These are phyloP conservation scores for Achroia grisella DNA, from an alignment of 1,140 invertebrate species.

Conservation along the genomic window DNA sequence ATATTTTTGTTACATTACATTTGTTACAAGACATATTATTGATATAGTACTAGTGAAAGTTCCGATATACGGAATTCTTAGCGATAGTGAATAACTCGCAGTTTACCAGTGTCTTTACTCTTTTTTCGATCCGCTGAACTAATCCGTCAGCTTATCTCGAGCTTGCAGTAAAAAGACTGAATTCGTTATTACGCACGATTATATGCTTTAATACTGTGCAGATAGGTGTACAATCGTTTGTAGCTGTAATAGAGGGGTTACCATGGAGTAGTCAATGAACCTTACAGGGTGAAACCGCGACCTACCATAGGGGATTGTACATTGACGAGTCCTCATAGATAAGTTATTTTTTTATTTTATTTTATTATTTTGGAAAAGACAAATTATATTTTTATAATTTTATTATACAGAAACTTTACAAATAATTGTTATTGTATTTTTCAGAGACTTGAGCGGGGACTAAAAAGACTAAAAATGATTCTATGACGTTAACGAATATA, in stretches of 20 bases:
- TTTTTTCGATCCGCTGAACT: constrained; percentile 40
- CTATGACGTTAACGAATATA: no score
- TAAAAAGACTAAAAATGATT: no score
- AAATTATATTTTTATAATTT: no score
- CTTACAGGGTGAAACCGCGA: constrained; percentile 48
- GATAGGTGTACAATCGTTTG: constrained; percentile 20
- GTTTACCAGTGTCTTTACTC: constrained; percentile 26
- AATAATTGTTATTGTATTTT: no score
- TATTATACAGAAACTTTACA: no score
- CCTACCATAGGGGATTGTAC: constrained; percentile 46
- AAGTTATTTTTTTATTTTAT: not conserved
- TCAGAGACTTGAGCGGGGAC: no score
- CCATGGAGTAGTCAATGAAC: constrained; percentile 46
- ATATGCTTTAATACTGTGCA: constrained; percentile 8
- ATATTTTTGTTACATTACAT: no score
- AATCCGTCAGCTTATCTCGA: constrained; percentile 55
- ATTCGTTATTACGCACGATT: constrained; percentile 13
- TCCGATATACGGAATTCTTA: no score
- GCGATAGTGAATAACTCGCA: no score
- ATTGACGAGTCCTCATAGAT: constrained; percentile 19
- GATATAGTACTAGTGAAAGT: no score
- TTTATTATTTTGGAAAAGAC: no score
- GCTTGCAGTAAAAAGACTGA: constrained; percentile 37
- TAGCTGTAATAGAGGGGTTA: constrained; percentile 17
- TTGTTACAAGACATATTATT: no score